Base-by-base conservation (phyloP, 2,797 vertebrate genomes). In the Synanceia verrucosa region DNA sequence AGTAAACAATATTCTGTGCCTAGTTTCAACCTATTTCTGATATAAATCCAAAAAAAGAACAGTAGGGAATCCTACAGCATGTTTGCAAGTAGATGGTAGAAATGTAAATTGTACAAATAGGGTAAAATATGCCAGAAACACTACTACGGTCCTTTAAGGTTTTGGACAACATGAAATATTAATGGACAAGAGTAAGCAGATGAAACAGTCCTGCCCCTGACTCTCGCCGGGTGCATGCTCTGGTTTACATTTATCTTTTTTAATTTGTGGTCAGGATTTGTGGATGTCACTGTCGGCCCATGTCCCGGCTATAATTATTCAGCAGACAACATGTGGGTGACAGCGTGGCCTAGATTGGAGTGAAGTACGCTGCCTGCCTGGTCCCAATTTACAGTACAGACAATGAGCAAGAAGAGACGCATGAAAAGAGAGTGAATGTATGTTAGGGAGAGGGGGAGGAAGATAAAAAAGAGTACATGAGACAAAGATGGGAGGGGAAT, bases 261-360 rank as follows among this genome's bases (percentile, higher is more conserved):
- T 62, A 73, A 75, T 81, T 71, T 71, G 66, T 5, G 33, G 56
- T 53, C 26, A 18, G 51, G 69, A 76, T 73, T 43, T 50, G 50
- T 52, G 71, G 70, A 59, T 51, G 76, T 77, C 57, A 29, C 36
- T 39, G 63, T 61, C 74, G 5, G 34, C 66, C 37, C 52, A 24
- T 21, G 24, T 33, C 65, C 18, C 4, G 4, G 13, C 44, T 62
- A 2, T 78, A 70, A 73, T 78, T 73, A 75, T 74, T 83, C 69
- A 65, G 58, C 51, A 65, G 76, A 75, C 70, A 64, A 52, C 80
- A 48, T 62, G 78, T 52, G 64, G 65, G 50, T 68, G 73, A 82
- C 70, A 62, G 65, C 55, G 18, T 77, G 73, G 65, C 69, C 75
- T 70, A 79, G 66, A 70, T 81, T 47, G 24, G 59, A 68, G 60